phyloP scores from a whole-genome alignment of 2,888 invertebrate species.

The Chloromyia formosa region DNA sequence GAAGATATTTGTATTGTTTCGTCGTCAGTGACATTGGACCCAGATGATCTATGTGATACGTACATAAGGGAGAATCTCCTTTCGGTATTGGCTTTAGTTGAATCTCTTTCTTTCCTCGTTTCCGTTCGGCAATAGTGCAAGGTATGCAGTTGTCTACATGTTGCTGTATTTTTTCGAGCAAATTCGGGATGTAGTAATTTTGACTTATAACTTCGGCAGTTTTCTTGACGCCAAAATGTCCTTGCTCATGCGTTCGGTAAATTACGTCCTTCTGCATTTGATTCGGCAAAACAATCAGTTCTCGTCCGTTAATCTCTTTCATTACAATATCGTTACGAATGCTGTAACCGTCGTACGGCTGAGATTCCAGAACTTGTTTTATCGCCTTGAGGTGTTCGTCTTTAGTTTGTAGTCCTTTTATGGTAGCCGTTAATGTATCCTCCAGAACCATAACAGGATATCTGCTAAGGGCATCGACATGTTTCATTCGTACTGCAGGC shows the following conservation, averaged over 20 bases:
- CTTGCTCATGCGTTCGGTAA: neutral
- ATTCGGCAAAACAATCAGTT: constrained; percentile 13
- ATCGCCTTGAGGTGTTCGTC: constrained; percentile 21
- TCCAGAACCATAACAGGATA: constrained; percentile 13
- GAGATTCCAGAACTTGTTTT: neutral
- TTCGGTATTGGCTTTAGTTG: constrained; percentile 54
- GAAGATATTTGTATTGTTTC: constrained; percentile 5
- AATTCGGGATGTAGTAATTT: constrained; percentile 22
- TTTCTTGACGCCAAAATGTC: constrained; percentile 32
- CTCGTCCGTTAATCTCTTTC: constrained; percentile 6
- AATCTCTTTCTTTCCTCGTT: constrained; percentile 56
- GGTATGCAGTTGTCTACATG: constrained; percentile 6
- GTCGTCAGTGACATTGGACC: constrained; percentile 11
- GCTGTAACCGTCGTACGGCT: neutral
- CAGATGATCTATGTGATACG: constrained; percentile 52
- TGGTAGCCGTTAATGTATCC: constrained; percentile 10
- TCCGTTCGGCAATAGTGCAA: constrained; percentile 11
- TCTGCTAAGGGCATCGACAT: constrained; percentile 48
- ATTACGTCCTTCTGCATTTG: constrained; percentile 26
- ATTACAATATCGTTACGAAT: neutral
- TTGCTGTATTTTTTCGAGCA: constrained; percentile 9
- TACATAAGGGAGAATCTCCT: constrained; percentile 53
- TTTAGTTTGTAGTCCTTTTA: constrained; percentile 14
- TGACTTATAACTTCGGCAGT: constrained; percentile 6
- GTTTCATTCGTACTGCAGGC: constrained; percentile 50